These are phyloP conservation scores for Theristicus caerulescens DNA, from an alignment of 2,113 vertebrate species.

Conservation along the genomic window DNA sequence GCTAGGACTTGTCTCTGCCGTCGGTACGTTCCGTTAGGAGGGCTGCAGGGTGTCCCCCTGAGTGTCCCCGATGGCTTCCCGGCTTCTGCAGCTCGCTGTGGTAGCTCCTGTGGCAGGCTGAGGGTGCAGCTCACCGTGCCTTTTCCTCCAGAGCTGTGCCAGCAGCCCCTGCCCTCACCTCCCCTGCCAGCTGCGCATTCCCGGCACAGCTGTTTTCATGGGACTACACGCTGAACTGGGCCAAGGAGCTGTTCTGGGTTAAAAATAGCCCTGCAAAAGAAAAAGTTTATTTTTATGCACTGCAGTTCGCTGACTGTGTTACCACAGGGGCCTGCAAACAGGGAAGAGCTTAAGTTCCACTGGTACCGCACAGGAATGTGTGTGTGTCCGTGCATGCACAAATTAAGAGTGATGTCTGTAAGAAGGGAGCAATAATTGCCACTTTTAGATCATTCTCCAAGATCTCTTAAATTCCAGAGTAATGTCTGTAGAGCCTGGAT, in stretches of 20 bases:
- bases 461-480: not conserved
- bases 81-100: not conserved
- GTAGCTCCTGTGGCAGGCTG: accelerated
- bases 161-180: not conserved
- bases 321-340: not conserved
- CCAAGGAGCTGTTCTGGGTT: not conserved
- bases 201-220: not conserved
- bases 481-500: not conserved
- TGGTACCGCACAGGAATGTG: not conserved
- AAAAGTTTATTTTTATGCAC: not conserved
- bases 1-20: not conserved
- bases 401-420: not conserved
- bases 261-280: not conserved
- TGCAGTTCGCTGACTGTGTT: not conserved
- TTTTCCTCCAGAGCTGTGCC: not conserved
- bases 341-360: not conserved
- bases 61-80: not conserved
- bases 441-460: not conserved
- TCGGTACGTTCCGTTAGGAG: not conserved
- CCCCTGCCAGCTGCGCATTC: not conserved
- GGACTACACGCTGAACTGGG: not conserved
- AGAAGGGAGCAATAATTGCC: not conserved
- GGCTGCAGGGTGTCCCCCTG: not conserved
- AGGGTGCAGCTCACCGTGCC: not conserved
- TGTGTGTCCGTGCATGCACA: too few relatives aligned